Evolutionary conservation across 2,888 invertebrate species (phyloP).

Genomic region (Alloplasta piceator): DNA sequence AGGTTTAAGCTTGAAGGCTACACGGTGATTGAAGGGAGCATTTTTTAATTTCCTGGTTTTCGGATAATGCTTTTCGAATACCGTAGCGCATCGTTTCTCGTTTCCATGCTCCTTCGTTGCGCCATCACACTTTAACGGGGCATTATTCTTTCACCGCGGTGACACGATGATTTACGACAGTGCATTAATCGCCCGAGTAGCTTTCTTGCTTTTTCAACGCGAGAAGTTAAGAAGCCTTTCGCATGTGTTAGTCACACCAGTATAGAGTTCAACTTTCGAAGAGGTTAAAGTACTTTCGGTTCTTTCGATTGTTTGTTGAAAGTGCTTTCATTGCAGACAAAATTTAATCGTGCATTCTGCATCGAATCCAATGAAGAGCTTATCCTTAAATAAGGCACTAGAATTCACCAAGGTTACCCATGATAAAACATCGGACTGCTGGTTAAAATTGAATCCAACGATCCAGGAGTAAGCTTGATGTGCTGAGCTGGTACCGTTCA

Average conservation of each 20-base stretch:
- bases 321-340: neutral
- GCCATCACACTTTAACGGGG: constrained; percentile 52
- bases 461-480: constrained; percentile 25
- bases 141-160: constrained; percentile 31
- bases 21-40: constrained; percentile 7
- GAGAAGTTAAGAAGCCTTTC: constrained; percentile 70
- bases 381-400: neutral
- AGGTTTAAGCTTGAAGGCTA: constrained; percentile 30
- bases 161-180: constrained; percentile 39
- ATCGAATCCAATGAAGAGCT: neutral
- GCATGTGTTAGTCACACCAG: constrained; percentile 48
- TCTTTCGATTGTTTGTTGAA: constrained; percentile 23
- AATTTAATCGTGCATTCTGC: neutral
- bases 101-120: constrained; percentile 48
- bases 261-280: constrained; percentile 27
- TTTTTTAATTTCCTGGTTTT: constrained; percentile 58
- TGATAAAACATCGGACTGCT: constrained; percentile 20
- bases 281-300: neutral
- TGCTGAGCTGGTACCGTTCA: constrained; percentile 11
- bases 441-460: neutral
- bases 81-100: constrained; percentile 30
- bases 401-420: constrained; percentile 32
- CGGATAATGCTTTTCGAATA: constrained; percentile 41
- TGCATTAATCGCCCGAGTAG: constrained; percentile 52
- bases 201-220: constrained; percentile 45